These are phyloP conservation scores for Lepeophtheirus salmonis DNA, from an alignment of 1,140 invertebrate species.

Conservation along the genomic window DNA sequence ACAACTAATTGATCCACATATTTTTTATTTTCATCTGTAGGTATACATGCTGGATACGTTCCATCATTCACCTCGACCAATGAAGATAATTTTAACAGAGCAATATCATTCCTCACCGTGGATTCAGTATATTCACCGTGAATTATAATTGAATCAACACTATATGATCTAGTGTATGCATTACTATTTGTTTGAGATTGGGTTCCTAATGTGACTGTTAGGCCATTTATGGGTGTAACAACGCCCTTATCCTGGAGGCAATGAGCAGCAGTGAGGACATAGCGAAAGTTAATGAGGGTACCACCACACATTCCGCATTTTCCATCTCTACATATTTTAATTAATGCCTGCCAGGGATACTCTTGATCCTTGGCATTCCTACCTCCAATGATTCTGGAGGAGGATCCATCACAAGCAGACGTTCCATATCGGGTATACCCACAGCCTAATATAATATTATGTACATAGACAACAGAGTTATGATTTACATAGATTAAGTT, in stretches of 20 bases:
- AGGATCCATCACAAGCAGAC: neutral
- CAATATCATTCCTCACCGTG: constrained; percentile 37
- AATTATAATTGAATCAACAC: neutral
- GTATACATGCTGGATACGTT: constrained; percentile 44
- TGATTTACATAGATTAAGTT: neutral
- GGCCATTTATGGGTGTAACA: neutral
- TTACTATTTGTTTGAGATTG: neutral
- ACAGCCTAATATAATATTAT: too few species aligned
- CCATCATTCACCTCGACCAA: constrained; percentile 33
- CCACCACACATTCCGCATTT: neutral
- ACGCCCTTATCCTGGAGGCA: constrained; percentile 7
- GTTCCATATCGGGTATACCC: neutral
- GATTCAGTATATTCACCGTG: neutral
- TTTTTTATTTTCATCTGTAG: constrained; percentile 31
- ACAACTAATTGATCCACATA: neutral
- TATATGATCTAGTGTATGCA: neutral
- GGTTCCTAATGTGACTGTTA: neutral
- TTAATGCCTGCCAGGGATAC: neutral
- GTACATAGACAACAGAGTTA: too few species aligned
- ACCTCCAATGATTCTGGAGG: neutral
- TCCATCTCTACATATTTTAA: neutral
- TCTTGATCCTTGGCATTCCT: neutral
- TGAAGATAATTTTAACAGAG: constrained; percentile 32
- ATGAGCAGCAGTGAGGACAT: constrained; percentile 16
- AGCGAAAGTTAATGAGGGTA: constrained; percentile 18